A percentile compares a stretch with the other conserved stretches of the same genome.
phyloP scores from a whole-genome alignment of 2,113 vertebrate species.

The Gobiocypris rarus region DNA sequence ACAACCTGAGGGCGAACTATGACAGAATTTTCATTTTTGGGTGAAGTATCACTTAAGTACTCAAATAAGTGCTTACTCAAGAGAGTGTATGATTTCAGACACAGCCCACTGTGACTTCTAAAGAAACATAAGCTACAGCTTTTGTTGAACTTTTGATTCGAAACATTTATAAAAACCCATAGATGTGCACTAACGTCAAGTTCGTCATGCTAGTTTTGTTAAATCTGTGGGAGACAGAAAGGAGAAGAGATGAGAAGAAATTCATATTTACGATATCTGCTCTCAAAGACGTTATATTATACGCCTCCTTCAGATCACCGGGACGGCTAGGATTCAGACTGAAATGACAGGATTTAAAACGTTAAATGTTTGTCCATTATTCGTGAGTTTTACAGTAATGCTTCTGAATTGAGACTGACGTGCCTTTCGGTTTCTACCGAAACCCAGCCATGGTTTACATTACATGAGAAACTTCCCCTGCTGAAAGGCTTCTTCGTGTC shows the following conservation, averaged over 20 bases:
- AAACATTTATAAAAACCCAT: neutral
- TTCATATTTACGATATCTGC: conserved; percentile 66
- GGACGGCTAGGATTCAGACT: conserved; percentile 72
- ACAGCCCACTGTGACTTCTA: no score
- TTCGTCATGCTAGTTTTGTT: neutral
- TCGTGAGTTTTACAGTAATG: neutral
- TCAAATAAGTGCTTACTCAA: no score
- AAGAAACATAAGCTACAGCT: no score
- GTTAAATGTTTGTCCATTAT: neutral
- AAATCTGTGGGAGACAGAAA: neutral
- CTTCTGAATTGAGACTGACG: neutral
- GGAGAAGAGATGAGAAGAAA: neutral
- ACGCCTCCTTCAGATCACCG: conserved; percentile 76
- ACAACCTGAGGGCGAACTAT: no score
- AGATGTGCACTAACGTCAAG: neutral
- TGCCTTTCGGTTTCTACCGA: conserved; percentile 69
- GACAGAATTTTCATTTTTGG: no score
- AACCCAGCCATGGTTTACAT: conserved; percentile 73
- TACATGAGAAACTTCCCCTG: conserved; percentile 50
- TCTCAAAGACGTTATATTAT: conserved; percentile 61
- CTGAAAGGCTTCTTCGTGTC: conserved; percentile 65
- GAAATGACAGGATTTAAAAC: neutral
- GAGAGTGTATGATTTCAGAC: no score
- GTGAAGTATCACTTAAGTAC: no score
- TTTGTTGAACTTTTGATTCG: neutral